Evolutionary conservation across 2,888 invertebrate genomes (phyloP).

Genomic region (Pseudanteris insignis): DNA sequence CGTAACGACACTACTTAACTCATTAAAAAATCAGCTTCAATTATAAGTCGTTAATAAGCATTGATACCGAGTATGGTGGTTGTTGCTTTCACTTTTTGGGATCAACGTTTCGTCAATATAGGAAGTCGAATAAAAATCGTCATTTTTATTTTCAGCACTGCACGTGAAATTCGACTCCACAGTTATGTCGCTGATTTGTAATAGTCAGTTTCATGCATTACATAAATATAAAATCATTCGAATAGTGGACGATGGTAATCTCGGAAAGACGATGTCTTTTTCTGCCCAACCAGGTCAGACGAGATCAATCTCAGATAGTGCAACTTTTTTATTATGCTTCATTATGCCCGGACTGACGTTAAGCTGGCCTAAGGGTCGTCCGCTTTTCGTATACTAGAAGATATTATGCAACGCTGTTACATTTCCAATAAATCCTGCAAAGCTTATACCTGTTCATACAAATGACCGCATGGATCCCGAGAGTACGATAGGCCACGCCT

Average conservation of each 20-base stretch:
- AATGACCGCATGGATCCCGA: conserved; percentile 1
- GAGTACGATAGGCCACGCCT: conserved; percentile 2
- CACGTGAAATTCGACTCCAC: conserved; percentile 20
- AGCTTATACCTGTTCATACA: conserved; percentile 24
- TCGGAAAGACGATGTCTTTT: conserved; percentile 4
- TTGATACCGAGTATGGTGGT: conserved; percentile 1
- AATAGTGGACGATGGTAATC: conserved; percentile 1
- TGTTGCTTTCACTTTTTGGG: conserved; percentile 28
- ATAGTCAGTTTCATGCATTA: conserved; percentile 20
- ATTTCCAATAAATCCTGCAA: conserved; percentile 29
- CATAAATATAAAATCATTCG: conserved; percentile 20
- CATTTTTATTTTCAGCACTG: conserved; percentile 7
- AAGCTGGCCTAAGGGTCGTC: conserved; percentile 10
- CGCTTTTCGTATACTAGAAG: conserved; percentile 5
- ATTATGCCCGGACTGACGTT: background rate
- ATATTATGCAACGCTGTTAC: conserved; percentile 23
- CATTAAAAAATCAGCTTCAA: conserved; percentile 2
- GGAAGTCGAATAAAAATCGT: conserved; percentile 16
- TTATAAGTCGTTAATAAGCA: conserved; percentile 6
- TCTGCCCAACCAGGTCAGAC: conserved; percentile 14
- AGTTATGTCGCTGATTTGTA: conserved; percentile 27
- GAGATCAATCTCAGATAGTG: conserved; percentile 15
- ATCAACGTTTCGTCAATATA: conserved; percentile 9
- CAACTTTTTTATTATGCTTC: conserved; percentile 9
- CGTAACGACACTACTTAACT: too few species aligned